Conservation (phyloP, 2,888 invertebrate species). For the Mythimna pallens region DNA sequence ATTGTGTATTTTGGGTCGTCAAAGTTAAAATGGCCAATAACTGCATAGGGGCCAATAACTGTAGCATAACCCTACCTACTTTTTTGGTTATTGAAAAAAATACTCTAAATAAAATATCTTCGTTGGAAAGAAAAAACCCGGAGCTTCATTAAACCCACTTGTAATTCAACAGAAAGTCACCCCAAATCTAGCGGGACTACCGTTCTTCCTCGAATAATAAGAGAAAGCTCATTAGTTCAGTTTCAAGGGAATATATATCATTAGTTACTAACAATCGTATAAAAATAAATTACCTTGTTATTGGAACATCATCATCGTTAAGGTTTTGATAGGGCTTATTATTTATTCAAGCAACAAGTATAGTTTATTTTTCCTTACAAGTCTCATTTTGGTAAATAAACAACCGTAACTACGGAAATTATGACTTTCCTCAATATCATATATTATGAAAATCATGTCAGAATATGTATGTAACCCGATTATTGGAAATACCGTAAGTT, state of each 20-base stretch:
- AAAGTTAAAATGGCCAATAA: no score
- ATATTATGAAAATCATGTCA: not conserved
- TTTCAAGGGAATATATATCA: slow-evolving; percentile 37
- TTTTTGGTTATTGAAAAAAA: not conserved
- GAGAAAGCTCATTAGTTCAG: slow-evolving; percentile 29
- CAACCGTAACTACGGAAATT: not conserved
- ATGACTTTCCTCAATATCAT: not conserved
- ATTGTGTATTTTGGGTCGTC: no score
- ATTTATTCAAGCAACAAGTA: slow-evolving; percentile 41
- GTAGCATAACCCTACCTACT: no score
- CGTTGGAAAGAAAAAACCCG: not conserved
- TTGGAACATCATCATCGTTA: slow-evolving; percentile 38
- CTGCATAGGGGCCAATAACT: no score
- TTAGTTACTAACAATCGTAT: slow-evolving; percentile 39
- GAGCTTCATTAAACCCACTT: slow-evolving; percentile 20
- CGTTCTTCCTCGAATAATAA: slow-evolving; percentile 27
- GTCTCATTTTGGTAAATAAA: slow-evolving; percentile 18
- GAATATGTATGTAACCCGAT: not conserved
- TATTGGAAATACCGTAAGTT: not conserved
- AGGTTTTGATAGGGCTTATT: slow-evolving; percentile 31
- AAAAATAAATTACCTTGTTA: slow-evolving; percentile 41
- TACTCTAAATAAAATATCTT: not conserved
- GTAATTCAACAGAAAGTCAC: slow-evolving; percentile 27
- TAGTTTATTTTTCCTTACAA: not conserved
- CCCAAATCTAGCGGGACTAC: slow-evolving; percentile 24